Evolutionary conservation across 2,113 vertebrate species (phyloP), one percentile per base, ranked within the genome.

Genomic region (Craseonycteris thonglongyai): DNA sequence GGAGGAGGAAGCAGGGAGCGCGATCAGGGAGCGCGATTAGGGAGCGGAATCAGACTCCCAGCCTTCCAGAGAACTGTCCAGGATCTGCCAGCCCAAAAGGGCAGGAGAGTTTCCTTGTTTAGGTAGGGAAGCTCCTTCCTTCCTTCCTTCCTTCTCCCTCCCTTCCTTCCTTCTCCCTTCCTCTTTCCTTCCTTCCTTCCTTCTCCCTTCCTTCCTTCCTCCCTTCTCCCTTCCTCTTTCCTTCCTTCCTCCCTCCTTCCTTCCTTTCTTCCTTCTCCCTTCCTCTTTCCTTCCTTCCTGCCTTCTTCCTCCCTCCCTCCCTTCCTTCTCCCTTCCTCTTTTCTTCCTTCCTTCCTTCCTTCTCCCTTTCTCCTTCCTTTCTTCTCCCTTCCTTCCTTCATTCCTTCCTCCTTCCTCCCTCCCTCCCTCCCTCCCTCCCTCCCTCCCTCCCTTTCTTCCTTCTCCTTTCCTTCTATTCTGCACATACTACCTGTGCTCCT

Each of bases 281-380:
- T 47, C 2, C 9, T 10, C 33, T 7, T 66, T 13, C 66, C 21
- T 3, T 8, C 30, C 33, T 21, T 26, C 61, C 61, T 65, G 16
- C 11, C 65, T 35, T 12, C 59, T 30, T 30, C 28, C 28, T 30
- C 2, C 65, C n/a, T 63, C 3, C 11, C 68, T 68, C 12, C 35
- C 35, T 40, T 3, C 54, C 24, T 42, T 26, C n/a, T 7, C 24
- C 2, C 3, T 9, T 69, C 28, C 28, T 33, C 58, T n/a, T n/a
- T n/a, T n/a, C n/a, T n/a, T 26, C 2, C 1, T 33, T 1, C 15
- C 24, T 6, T 4, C 0, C 18, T 18, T 47, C 2, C 9, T 11
- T 49, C 14, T 16, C 12, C n/a, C n/a, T n/a, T n/a, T n/a, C n/a
- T 38, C 14, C n/a, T 26, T 7, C 24, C 15, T 16, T 19, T 7